Evolutionary conservation across 2,113 vertebrate species (phyloP).

Genomic region (Heterochromis multidens): DNA sequence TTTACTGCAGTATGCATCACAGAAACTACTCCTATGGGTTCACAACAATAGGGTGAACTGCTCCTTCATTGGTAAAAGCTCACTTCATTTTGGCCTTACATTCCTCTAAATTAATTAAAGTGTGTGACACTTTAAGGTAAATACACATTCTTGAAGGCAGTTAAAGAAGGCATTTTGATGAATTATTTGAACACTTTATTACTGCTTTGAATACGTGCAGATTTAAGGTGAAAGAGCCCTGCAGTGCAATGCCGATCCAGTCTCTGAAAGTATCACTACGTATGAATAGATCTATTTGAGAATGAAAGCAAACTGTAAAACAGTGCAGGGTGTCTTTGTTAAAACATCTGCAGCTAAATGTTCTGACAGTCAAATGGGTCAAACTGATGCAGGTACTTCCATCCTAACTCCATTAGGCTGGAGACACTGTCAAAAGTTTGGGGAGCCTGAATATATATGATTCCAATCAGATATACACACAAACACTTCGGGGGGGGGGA

Average conservation of each 20-base stretch:
- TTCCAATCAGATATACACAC: constrained; percentile 42
- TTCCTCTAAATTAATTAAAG: background rate
- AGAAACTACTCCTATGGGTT: background rate
- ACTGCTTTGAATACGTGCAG: background rate
- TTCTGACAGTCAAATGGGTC: constrained; percentile 1
- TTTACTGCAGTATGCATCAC: background rate
- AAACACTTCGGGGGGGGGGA: constrained; percentile 5
- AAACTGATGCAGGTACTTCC: constrained; percentile 24
- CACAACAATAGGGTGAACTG: background rate
- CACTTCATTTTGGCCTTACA: background rate
- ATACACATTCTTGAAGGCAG: background rate
- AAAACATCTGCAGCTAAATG: background rate
- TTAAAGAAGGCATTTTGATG: background rate
- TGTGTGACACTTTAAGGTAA: background rate
- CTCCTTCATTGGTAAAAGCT: background rate
- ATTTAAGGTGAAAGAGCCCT: background rate
- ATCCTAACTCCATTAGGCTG: constrained; percentile 23
- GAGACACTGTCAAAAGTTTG: constrained; percentile 33
- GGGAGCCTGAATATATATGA: constrained; percentile 29
- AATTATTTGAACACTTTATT: background rate
- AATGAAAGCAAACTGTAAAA: background rate
- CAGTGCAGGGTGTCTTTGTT: background rate
- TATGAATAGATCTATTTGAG: background rate
- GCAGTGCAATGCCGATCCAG: background rate
- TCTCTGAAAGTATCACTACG: background rate